phyloP scores from a whole-genome alignment of 2,113 vertebrate genomes.

The Haplochromis vanheusdeni region DNA sequence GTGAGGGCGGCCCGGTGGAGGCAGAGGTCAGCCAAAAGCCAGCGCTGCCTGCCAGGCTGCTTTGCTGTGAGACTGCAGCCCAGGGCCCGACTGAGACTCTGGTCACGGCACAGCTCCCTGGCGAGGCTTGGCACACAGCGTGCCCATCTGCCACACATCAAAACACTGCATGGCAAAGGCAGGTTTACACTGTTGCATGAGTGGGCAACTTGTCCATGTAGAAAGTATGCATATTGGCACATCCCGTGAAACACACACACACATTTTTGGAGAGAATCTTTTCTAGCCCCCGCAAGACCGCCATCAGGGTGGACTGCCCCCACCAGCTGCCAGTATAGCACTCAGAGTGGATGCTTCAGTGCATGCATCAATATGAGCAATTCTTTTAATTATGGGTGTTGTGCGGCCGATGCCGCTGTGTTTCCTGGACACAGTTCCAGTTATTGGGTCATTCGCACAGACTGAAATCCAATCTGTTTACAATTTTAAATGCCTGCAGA shows the following conservation, averaged over 20 bases:
- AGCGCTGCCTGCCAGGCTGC: slow-evolving; percentile 45
- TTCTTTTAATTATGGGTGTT: slow-evolving; percentile 73
- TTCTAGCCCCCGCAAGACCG: slow-evolving; percentile 29
- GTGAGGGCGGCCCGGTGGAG: slow-evolving; percentile 54
- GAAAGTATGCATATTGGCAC: not conserved
- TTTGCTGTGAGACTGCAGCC: slow-evolving; percentile 23
- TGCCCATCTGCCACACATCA: slow-evolving; percentile 41
- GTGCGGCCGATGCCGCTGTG: slow-evolving; percentile 53
- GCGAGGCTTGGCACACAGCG: slow-evolving; percentile 28
- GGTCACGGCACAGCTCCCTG: slow-evolving; percentile 13
- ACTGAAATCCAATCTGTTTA: slow-evolving; percentile 57
- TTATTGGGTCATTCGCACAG: slow-evolving; percentile 63
- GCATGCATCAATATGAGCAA: slow-evolving; percentile 68
- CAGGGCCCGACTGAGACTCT: slow-evolving; percentile 4
- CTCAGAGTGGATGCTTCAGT: slow-evolving; percentile 62
- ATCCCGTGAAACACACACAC: not conserved
- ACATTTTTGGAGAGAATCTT: slow-evolving; percentile 19
- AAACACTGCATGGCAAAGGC: not conserved
- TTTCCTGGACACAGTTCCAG: slow-evolving; percentile 63
- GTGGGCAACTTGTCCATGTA: not conserved
- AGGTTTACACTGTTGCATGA: not conserved
- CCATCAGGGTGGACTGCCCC: slow-evolving; percentile 33
- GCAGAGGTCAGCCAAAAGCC: slow-evolving; percentile 66
- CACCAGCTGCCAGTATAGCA: slow-evolving; percentile 50
- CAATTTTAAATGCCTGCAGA: slow-evolving; percentile 51